Evolutionary conservation across 1,140 invertebrate species (phyloP), one percentile per base, ranked within the genome.

Genomic region (Galleria mellonella): DNA sequence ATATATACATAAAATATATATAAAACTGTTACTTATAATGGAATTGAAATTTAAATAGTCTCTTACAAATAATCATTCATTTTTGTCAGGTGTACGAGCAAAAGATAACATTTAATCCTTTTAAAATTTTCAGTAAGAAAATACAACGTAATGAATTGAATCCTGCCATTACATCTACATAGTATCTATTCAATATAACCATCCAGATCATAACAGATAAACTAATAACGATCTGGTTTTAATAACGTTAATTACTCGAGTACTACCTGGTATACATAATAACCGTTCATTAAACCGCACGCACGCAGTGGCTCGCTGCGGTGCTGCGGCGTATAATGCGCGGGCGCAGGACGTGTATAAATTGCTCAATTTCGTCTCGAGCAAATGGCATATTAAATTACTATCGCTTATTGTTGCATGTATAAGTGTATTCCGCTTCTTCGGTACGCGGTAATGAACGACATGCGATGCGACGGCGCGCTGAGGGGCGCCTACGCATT

Each of bases 361-460:
- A 84, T 78, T 79, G 73, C 77, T 79, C 72, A 82, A 83, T 83
- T 74, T 67, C 55, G 67, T 67, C 50, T 41, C 36, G 41, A 70
- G 58, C 69, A 71, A 81, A 72, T 69, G 62, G 69, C 61, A 60
- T 68, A 73, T 79, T 77, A 75, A 83, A 77, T 81, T 72, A 81
- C 73, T 65, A 67, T 62, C 50, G 57, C 51, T 47, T 63, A 68
- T 69, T 55, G 63, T 69, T 3, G 52, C 61, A 59, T 58, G 43
- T 40, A 31, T 23, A 28, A 23, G 13, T 41, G 43, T 49, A 46
- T 45, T 47, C 46, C 46, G 32, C 76, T 75, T 47, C 76, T 64
- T 72, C 55, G 46, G 67, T 72, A 73, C 65, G 71, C 70, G 44
- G 49, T 47, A 48, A 39, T 6, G 6, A 23, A 36, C 64, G 11